Evolutionary conservation across 1,140 invertebrate genomes (phyloP), one percentile per base, ranked within the genome.

Genomic region (Drosophila nasuta): DNA sequence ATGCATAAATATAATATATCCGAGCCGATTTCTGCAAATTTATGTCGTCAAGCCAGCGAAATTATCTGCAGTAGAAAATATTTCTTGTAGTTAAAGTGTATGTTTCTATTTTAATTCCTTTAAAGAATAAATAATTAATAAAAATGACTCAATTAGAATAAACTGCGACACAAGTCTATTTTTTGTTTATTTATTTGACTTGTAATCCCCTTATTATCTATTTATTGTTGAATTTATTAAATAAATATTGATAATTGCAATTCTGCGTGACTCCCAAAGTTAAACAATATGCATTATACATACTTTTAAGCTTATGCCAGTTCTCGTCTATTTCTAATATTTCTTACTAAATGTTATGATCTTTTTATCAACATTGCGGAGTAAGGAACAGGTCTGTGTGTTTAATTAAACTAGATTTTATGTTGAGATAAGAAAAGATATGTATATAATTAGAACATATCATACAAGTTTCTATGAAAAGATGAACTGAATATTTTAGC

Each of bases 351-450:
- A 43, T 43, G 41, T 43, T 43, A 43, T 43, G 41, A 43, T 43
- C 3, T 43, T 52, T 5, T 52, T 52, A 30, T 33, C 46, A 28
- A 52, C 10, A n/a, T 13, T 30, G 10, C 10, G 28, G 25, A 30
- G 17, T 30, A n/a, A 0, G 49, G 25, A 52, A 52, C 49, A 30
- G 49, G 49, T 52, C 49, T 52, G 11, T 52, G 11, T 5, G 10
- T 30, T 30, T 30, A 52, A 52, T 30, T 30, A 30, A 52, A 52
- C 49, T 52, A 52, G 49, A 52, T 52, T 30, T 52, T n/a, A 28
- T 30, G 25, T 30, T 30, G 7, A 48, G 46, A 48, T 48, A 48
- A 48, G 15, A 48, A 17, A 48, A 17, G 13, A 48, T 48, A 48
- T 20, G n/a, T 43, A 43, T 43, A 43, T 43, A 43, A 43, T 43